Conservation (phyloP, 37 sponge, comb jelly and placozoan species). For the Chondrilla cf. caribensis region DNA sequence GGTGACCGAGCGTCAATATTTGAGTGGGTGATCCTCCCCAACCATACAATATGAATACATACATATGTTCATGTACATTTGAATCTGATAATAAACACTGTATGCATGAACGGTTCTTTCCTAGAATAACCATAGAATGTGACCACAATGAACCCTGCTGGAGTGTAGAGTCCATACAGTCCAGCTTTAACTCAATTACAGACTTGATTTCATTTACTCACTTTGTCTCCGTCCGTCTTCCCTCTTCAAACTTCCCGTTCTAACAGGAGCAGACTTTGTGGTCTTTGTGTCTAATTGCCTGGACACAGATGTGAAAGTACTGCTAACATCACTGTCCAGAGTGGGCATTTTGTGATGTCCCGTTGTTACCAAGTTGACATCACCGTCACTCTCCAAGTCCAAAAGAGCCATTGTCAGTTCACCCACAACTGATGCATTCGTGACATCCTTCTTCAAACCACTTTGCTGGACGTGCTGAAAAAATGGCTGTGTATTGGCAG, state of each 20-base stretch:
- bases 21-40: too few relatives aligned
- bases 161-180: too few relatives aligned
- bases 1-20: too few relatives aligned
- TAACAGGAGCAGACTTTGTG: too few relatives aligned
- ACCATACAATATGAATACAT: too few relatives aligned
- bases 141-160: too few relatives aligned
- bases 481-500: not conserved
- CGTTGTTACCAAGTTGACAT: not conserved
- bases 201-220: conserved; percentile 17
- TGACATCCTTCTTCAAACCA: not conserved
- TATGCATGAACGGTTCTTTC: too few relatives aligned
- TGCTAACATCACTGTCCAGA: conserved; percentile 26
- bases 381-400: conserved; percentile 17
- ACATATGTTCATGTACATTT: too few relatives aligned
- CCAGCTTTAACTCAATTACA: too few relatives aligned
- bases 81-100: too few relatives aligned
- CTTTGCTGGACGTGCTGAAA: not conserved
- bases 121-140: too few relatives aligned
- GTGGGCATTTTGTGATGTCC: not conserved
- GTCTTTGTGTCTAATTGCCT: not conserved
- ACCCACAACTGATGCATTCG: not conserved
- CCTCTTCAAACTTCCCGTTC: not conserved
- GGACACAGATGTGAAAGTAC: conserved; percentile 15
- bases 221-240: not conserved
- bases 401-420: conserved; percentile 15